Percentiles rank a stretch among this genome's conserved stretches.
Evolutionary conservation across 2,113 vertebrate genomes (phyloP).

Genomic region (Urocolius indicus): DNA sequence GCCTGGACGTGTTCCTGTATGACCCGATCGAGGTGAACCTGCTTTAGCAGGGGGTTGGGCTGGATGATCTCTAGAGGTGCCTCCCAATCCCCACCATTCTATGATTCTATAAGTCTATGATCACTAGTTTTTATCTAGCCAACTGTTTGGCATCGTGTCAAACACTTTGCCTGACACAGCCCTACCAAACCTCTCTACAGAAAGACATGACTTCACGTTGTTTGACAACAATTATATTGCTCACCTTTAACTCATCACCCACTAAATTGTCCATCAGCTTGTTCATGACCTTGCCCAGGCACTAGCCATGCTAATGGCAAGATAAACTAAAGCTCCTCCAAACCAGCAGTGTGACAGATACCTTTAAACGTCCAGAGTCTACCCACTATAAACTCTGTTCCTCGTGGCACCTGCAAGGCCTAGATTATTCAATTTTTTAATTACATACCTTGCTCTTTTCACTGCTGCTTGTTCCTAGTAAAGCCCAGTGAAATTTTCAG

Average conservation of each 20-base stretch:
- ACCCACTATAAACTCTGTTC: background rate
- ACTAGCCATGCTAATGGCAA: background rate
- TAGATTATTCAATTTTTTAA: background rate
- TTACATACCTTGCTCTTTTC: background rate
- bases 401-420: background rate
- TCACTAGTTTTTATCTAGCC: background rate
- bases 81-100: too few species aligned
- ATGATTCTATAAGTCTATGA: too few species aligned
- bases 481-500: background rate
- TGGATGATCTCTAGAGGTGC: too few species aligned
- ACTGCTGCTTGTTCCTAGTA: background rate
- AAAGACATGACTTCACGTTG: background rate
- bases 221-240: background rate
- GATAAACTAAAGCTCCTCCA: background rate
- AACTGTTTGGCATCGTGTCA: background rate
- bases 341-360: background rate
- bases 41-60: too few species aligned
- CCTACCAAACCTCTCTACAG: background rate
- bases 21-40: too few species aligned
- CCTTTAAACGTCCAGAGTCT: background rate
- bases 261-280: background rate
- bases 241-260: background rate
- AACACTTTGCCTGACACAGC: background rate
- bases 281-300: background rate
- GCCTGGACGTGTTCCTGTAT: too few species aligned